phyloP scores from a whole-genome alignment of 2,888 invertebrate species.

The Anarsia innoxiella region DNA sequence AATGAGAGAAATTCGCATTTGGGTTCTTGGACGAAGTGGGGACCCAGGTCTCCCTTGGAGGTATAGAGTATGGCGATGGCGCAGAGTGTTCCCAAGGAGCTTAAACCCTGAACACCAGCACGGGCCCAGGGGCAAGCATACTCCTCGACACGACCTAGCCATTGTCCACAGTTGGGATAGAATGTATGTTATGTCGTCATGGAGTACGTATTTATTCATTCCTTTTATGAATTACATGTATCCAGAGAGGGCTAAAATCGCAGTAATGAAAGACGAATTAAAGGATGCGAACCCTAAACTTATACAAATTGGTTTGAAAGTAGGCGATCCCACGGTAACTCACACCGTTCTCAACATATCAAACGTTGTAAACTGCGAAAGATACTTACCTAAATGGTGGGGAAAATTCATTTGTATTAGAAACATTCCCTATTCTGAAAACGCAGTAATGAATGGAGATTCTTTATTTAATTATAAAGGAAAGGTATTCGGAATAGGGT shows the following conservation, averaged over 20 bases:
- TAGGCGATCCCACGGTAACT: too few relatives aligned
- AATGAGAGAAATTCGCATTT: neutral
- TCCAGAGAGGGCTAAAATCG: too few relatives aligned
- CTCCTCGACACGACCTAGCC: conserved; percentile 24
- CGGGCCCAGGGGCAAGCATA: conserved; percentile 24
- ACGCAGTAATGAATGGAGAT: conserved; percentile 42
- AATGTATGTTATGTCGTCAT: conserved; percentile 16
- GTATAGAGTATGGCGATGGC: conserved; percentile 26
- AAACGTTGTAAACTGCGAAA: conserved; percentile 29
- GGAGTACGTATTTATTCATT: neutral
- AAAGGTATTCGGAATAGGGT: conserved; percentile 31
- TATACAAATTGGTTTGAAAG: too few relatives aligned
- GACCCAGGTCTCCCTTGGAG: conserved; percentile 12
- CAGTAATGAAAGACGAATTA: too few relatives aligned
- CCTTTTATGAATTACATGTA: neutral
- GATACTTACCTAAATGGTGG: conserved; percentile 30
- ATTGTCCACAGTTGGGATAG: conserved; percentile 23
- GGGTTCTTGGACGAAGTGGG: neutral
- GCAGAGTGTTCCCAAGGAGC: conserved; percentile 24
- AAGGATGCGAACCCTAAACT: neutral
- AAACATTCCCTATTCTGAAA: conserved; percentile 14
- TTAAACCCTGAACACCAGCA: conserved; percentile 29
- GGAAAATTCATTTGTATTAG: conserved; percentile 29
- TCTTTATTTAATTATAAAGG: conserved; percentile 22
- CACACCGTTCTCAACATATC: too few relatives aligned